Conservation (phyloP, 2,797 vertebrate genomes). For the Champsocephalus esox region DNA sequence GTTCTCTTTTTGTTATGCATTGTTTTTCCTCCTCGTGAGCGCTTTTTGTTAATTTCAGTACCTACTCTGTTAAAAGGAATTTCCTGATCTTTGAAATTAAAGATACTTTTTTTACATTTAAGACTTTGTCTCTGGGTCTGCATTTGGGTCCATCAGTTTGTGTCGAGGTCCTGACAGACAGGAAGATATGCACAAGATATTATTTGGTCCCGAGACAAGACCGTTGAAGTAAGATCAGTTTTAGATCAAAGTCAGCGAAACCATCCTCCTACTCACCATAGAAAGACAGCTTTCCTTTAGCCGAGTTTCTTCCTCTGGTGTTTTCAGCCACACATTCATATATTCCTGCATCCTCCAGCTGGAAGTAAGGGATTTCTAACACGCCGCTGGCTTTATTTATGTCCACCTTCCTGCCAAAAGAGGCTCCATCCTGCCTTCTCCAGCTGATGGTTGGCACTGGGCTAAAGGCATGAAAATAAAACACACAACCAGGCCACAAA, state of each 20-base stretch:
- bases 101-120: too few species aligned
- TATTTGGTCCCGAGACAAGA: conserved; percentile 33
- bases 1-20: too few species aligned
- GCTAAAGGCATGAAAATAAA: conserved; percentile 70
- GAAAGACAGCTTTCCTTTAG: conserved; percentile 92
- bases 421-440: conserved; percentile 90
- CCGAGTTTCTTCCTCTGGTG: conserved; percentile 90
- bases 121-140: too few species aligned
- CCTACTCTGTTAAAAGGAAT: too few species aligned
- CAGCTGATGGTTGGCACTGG: conserved; percentile 93
- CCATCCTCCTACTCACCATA: conserved; percentile 87
- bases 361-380: conserved; percentile 95
- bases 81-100: too few species aligned
- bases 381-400: conserved; percentile 90
- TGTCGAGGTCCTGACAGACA: too few species aligned
- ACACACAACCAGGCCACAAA: conserved; percentile 20
- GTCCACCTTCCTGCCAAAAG: conserved; percentile 91
- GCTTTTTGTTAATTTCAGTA: too few species aligned
- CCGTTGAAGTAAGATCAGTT: conserved; percentile 23
- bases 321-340: conserved; percentile 97
- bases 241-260: conserved; percentile 55
- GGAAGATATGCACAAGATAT: conserved; percentile 6
- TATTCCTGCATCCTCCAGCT: conserved; percentile 91
- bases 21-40: too few species aligned
- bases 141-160: too few species aligned